Conservation (phyloP, 1,140 invertebrate genomes). For the Drosophila fuyamai region DNA sequence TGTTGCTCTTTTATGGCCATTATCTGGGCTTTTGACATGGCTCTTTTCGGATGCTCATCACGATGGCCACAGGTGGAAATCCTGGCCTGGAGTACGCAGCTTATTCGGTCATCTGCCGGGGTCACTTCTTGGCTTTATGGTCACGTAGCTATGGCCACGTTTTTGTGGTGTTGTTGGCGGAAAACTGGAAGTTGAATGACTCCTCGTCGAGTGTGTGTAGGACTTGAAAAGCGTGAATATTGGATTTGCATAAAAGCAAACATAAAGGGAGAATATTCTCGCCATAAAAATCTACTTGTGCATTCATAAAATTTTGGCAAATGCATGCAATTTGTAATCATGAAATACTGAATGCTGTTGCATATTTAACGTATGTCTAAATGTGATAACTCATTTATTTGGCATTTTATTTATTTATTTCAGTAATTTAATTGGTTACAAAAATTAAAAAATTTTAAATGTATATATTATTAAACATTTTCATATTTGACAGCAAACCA, state of each 20-base stretch:
- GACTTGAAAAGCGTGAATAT: slow-evolving; percentile 10
- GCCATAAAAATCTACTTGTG: slow-evolving; percentile 19
- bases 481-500: no score
- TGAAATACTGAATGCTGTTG: not conserved
- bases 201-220: slow-evolving; percentile 15
- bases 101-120: slow-evolving; percentile 45
- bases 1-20: slow-evolving; percentile 51
- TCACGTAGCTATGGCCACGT: slow-evolving; percentile 51
- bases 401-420: not conserved
- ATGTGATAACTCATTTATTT: not conserved
- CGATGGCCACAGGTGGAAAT: slow-evolving; percentile 67
- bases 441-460: no score
- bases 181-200: slow-evolving; percentile 51
- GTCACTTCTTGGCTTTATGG: slow-evolving; percentile 72
- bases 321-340: slow-evolving; percentile 39
- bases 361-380: not conserved
- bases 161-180: not conserved
- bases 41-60: slow-evolving; percentile 15
- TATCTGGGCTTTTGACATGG: slow-evolving; percentile 21
- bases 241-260: slow-evolving; percentile 46
- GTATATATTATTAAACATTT: no score
- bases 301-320: slow-evolving; percentile 5
- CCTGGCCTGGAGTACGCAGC: slow-evolving; percentile 12
- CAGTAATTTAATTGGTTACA: no score
- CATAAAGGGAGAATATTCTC: slow-evolving; percentile 28